These are phyloP conservation scores for Archips crataeganus DNA, from an alignment of 2,888 invertebrate genomes.

Conservation along the genomic window DNA sequence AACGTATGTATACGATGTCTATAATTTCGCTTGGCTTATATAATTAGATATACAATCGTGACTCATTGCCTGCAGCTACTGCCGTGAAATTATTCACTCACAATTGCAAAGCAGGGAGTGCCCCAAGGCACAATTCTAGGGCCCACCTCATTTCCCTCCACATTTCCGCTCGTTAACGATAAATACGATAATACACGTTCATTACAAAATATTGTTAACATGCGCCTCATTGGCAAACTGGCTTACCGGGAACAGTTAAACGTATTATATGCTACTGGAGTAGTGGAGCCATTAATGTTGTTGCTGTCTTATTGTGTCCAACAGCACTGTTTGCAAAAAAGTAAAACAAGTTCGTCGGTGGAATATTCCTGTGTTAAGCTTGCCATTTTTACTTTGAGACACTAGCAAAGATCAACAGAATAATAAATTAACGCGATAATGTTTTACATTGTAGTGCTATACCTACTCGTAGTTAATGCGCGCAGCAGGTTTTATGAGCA, in stretches of 20 bases:
- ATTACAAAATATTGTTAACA: constrained; percentile 75
- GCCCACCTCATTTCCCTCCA: constrained; percentile 65
- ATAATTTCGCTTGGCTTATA: constrained; percentile 46
- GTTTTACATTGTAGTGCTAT: constrained; percentile 34
- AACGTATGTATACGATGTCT: constrained; percentile 5
- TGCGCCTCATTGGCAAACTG: constrained; percentile 60
- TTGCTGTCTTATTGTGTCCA: constrained; percentile 45
- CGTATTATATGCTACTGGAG: constrained; percentile 70
- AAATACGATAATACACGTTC: constrained; percentile 71
- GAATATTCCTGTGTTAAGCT: constrained; percentile 60
- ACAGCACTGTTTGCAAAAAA: constrained; percentile 49
- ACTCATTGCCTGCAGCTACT: constrained; percentile 50
- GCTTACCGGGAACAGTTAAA: constrained; percentile 73
- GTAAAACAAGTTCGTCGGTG: constrained; percentile 53
- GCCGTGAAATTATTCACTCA: constrained; percentile 54
- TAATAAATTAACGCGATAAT: constrained; percentile 57
- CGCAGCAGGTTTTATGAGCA: constrained; percentile 29
- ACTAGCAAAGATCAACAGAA: constrained; percentile 56
- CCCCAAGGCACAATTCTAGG: constrained; percentile 65
- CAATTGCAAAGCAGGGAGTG: constrained; percentile 60
- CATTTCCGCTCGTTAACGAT: constrained; percentile 76
- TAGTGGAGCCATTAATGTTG: constrained; percentile 53
- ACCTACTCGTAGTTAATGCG: constrained; percentile 23
- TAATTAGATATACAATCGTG: constrained; percentile 39
- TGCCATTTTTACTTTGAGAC: constrained; percentile 45